Percentiles rank a stretch among this genome's conserved stretches.
phyloP scores from a whole-genome alignment of 1,140 invertebrate genomes.

The Leptoteleia sp. region DNA sequence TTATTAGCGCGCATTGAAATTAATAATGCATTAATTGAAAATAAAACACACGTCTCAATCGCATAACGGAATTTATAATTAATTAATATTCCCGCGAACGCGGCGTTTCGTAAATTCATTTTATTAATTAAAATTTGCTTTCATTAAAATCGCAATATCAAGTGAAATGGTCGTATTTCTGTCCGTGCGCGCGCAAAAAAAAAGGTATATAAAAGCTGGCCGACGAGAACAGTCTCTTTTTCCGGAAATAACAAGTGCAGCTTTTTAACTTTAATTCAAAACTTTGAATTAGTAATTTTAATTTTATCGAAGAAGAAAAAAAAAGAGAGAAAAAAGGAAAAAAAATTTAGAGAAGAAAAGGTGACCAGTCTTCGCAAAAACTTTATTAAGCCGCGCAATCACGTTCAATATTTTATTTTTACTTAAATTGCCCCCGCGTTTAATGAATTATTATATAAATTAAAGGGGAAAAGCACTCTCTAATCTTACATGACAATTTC shows the following conservation, averaged over 20 bases:
- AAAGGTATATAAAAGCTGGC: slow-evolving; percentile 16
- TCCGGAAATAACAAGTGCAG: slow-evolving; percentile 53
- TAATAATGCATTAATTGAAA: too few relatives aligned
- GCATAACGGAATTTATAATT: background rate
- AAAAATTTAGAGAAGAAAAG: too few relatives aligned
- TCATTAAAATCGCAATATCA: slow-evolving; percentile 43
- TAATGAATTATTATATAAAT: too few relatives aligned
- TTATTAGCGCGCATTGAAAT: too few relatives aligned
- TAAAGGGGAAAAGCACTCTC: too few relatives aligned
- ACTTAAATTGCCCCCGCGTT: too few relatives aligned
- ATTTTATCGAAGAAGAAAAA: slow-evolving; percentile 29
- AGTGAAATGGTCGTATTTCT: slow-evolving; percentile 45
- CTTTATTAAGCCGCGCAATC: too few relatives aligned
- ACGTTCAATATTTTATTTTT: too few relatives aligned
- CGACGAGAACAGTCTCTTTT: slow-evolving; percentile 51
- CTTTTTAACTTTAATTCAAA: slow-evolving; percentile 51
- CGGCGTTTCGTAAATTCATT: slow-evolving; percentile 17
- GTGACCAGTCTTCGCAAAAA: too few relatives aligned
- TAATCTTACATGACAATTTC: slow-evolving; percentile 21
- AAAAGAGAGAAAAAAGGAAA: background rate
- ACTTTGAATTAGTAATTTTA: slow-evolving; percentile 53
- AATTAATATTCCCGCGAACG: background rate
- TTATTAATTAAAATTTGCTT: slow-evolving; percentile 38
- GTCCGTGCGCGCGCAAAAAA: slow-evolving; percentile 26
- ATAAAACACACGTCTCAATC: too few relatives aligned